Evolutionary conservation across 2,888 invertebrate species (phyloP), one percentile per base, ranked within the genome.

Genomic region (Oligia fasciuncula): DNA sequence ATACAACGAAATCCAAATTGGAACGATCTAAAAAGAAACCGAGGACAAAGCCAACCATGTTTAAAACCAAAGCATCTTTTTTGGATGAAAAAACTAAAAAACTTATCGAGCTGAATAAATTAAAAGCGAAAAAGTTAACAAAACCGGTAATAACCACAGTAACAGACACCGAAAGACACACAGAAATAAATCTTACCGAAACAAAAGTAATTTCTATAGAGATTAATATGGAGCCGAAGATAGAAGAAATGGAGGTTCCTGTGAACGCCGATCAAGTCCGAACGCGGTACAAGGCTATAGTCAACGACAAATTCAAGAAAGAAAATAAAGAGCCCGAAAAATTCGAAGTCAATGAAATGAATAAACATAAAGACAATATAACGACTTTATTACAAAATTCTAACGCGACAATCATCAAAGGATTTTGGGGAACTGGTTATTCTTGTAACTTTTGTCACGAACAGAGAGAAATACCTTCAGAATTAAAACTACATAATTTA

Each of bases 331-430:
- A 86, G 6, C 35, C 76, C 4, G 86, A 85, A 0, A 88, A 83
- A 66, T 49, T 49, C 4, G 83, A 87, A 29, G 19, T 76, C 2
- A 73, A 81, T 1, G 84, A 89, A 70, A 87, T 92, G 63, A 80
- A 77, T 4, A 91, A 91, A 76, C 92, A 92, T 49, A 91, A 80
- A 79, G 85, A 90, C 4, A 91, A 91, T 57, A 79, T 91, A 17
- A 84, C 35, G 23, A 76, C 76, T 9, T 85, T 91, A 73, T 62
- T 91, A 46, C 73, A 85, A 60, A 67, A 79, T 68, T 91, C 93
- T 0, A 93, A 93, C 77, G 93, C 93, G 0, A 92, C 93, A 0
- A 83, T 92, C 2, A 83, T 93, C 17, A 90, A 88, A 74, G 89
- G 88, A 0, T 87, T 85, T 23, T 87, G 89, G 84, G 87, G 89